Percentiles rank a stretch among this genome's conserved stretches.
phyloP scores from a whole-genome alignment of 2,888 invertebrate species.

The Fragum whitleyi region DNA sequence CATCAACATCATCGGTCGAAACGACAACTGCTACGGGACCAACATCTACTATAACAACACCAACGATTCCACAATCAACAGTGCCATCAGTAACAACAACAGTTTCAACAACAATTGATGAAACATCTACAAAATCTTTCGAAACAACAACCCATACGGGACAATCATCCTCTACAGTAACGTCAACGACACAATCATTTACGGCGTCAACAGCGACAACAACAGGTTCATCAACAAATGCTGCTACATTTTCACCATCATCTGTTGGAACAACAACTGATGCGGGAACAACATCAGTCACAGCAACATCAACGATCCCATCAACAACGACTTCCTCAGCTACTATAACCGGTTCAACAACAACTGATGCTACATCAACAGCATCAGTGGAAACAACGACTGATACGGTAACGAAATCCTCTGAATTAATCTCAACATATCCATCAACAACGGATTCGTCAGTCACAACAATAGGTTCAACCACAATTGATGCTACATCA shows the following conservation, averaged over 20 bases:
- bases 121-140: no score
- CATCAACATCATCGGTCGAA: neutral
- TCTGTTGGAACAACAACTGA: neutral
- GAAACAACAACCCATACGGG: no score
- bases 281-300: neutral
- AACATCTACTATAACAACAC: neutral
- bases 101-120: no score
- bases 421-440: no score
- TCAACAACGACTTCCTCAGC: neutral
- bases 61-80: neutral
- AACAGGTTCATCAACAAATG: neutral
- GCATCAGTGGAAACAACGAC: no score
- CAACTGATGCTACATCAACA: no score
- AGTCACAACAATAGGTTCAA: neutral
- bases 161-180: no score
- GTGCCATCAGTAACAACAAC: neutral
- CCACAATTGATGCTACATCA: neutral
- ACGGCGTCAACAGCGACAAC: constrained; percentile 1
- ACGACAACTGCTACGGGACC: neutral
- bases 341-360: neutral
- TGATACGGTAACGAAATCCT: no score
- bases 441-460: neutral
- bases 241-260: neutral
- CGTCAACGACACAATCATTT: no score
- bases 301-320: neutral